phyloP scores from a whole-genome alignment of 1,140 invertebrate genomes.

The Scylla paramamosain region DNA sequence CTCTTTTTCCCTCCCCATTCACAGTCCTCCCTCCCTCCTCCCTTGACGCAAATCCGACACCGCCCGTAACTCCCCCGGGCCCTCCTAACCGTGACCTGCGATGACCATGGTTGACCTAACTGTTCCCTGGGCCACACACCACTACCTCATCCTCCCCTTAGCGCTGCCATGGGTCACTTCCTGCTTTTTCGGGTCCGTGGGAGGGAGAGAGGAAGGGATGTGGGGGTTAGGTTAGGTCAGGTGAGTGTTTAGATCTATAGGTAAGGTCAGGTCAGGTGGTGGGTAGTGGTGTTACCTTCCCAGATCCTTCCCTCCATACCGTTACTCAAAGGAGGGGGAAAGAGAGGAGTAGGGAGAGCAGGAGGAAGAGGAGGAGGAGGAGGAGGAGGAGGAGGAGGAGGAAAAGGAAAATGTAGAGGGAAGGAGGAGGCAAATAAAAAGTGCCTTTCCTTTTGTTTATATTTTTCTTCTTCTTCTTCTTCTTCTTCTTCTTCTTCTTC shows the following conservation, averaged over 20 bases:
- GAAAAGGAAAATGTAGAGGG: not conserved
- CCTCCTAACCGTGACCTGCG: conserved; percentile 46
- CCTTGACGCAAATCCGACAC: conserved; percentile 50
- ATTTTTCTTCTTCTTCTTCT: not conserved
- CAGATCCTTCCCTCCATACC: not conserved
- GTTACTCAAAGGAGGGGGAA: not conserved
- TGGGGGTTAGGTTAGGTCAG: not conserved
- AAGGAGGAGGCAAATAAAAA: not conserved
- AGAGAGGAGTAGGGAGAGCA: not conserved
- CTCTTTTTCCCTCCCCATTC: not conserved
- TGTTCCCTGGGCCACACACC: not conserved
- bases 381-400: not conserved
- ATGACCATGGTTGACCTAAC: conserved; percentile 25
- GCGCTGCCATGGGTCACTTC: not conserved
- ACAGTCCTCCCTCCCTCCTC: not conserved
- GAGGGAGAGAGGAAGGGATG: not conserved
- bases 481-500: not conserved
- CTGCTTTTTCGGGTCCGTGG: not conserved
- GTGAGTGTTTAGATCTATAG: not conserved
- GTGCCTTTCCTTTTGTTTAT: not conserved
- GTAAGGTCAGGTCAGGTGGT: not conserved
- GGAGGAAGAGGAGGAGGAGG: not conserved
- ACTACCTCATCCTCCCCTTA: not conserved
- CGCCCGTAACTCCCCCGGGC: not conserved
- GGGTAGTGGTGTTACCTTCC: not conserved